Base-by-base conservation (phyloP, 2,113 vertebrate genomes). In the Eubucco bourcierii region DNA sequence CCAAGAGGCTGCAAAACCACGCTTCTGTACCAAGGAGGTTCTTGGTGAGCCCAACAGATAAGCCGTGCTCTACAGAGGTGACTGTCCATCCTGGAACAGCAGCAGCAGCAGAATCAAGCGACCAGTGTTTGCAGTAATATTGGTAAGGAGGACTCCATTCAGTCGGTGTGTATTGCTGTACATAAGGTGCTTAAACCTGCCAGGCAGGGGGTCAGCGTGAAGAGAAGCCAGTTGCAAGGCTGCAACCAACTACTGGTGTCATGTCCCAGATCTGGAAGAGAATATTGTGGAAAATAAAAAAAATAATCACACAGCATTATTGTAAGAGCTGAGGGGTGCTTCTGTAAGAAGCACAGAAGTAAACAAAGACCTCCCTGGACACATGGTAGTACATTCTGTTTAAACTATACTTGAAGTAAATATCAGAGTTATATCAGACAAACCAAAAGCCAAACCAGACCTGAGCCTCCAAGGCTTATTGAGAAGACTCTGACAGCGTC, bases 201-300 rank as follows among this genome's bases (percentile, higher is more conserved):
- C 77, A n/a, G 41, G 8, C 73, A 80, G 10, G 13, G 96, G 92
- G 88, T 99, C 98, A 99, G 94, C 97, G 98, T 1, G 98, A 96
- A 93, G 99, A 98, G 95, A 99, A 99, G 74, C 99, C 99, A 56
- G 99, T 98, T 67, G 99, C 99, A 97, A 99, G 98, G 96, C 98
- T 99, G 97, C 98, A 98, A 94, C 99, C 99, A 95, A 99, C 98
- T 96, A 99, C 98, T 67, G 99, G 99, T 2, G 98, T 98, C 99
- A 99, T 98, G 95, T 99, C 99, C 99, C 99, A 99, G 90, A 99
- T 99, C 99, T 99, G 97, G 50, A 96, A 95, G 85, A 71, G 91
- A 89, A 86, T 10, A 55, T 91, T 2, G 37, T 28, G 75, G 6
- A 24, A 52, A 21, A 20, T 20, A 47, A 20, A 47, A 20, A 47